Percentiles rank a stretch among this genome's conserved stretches.
These are phyloP conservation scores for Melanostoma scalare DNA, from an alignment of 2,888 invertebrate species.

Conservation along the genomic window DNA sequence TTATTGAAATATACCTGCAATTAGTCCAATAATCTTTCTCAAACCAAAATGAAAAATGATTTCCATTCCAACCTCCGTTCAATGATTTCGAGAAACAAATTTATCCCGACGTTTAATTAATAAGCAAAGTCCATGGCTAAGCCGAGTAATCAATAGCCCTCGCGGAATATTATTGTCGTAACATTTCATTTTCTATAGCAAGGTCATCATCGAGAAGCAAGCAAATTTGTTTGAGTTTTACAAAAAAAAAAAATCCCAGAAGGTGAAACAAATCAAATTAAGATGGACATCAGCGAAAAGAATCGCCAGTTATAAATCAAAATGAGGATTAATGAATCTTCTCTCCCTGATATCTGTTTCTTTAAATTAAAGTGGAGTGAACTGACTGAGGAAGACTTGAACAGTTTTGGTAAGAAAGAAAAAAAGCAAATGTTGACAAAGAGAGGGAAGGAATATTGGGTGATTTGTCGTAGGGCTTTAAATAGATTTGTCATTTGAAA, in stretches of 20 bases:
- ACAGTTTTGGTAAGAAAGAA: too few species aligned
- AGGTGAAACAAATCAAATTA: conserved; percentile 23
- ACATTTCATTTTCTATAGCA: conserved; percentile 19
- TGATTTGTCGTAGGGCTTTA: too few species aligned
- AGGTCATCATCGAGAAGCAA: conserved; percentile 13
- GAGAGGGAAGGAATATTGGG: too few species aligned
- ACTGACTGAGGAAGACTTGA: too few species aligned
- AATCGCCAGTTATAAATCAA: conserved; percentile 23
- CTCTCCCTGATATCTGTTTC: background rate
- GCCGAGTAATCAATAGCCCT: conserved; percentile 18
- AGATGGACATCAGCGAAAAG: conserved; percentile 12
- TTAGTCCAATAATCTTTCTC: too few species aligned
- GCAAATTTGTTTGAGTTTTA: conserved; percentile 11
- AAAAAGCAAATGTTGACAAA: too few species aligned
- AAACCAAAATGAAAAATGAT: too few species aligned
- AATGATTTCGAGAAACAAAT: background rate
- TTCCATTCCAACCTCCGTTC: background rate
- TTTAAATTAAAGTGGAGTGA: background rate
- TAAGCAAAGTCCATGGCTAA: background rate
- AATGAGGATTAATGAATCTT: conserved; percentile 16
- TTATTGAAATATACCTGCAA: too few species aligned
- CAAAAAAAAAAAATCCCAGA: background rate
- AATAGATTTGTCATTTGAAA: too few species aligned
- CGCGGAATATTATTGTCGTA: background rate
- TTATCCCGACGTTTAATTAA: conserved; percentile 1